Conservation (phyloP, 2,888 invertebrate genomes). For the Gonocerus acuteangulatus region DNA sequence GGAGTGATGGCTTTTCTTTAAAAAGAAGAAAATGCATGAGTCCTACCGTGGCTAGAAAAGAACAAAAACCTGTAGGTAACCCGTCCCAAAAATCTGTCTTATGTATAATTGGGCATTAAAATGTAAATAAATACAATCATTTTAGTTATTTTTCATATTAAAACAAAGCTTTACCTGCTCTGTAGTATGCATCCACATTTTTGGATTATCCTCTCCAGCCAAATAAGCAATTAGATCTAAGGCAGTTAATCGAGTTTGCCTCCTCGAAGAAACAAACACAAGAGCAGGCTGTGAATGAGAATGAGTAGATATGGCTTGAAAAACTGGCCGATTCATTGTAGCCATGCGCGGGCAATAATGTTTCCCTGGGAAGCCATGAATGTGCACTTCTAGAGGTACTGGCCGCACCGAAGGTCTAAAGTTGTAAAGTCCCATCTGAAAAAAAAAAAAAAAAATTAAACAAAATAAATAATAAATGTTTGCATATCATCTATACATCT, state of each 20-base stretch:
- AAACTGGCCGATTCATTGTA: conserved; percentile 97
- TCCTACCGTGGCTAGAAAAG: no score
- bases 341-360: conserved; percentile 99
- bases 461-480: not conserved
- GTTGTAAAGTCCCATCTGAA: conserved; percentile 83
- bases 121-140: no score
- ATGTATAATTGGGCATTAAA: no score
- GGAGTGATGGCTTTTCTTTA: no score
- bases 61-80: no score
- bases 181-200: conserved; percentile 85
- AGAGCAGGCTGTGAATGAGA: conserved; percentile 86
- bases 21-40: no score
- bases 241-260: conserved; percentile 94
- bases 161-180: conserved; percentile 51
- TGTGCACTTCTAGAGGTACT: conserved; percentile 87
- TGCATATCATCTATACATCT: no score
- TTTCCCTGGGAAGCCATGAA: conserved; percentile 91
- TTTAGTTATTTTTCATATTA: no score
- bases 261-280: conserved; percentile 84
- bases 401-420: conserved; percentile 96
- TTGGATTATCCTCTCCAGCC: conserved; percentile 84
- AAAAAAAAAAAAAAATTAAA: conserved; percentile 14
- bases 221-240: conserved; percentile 86
- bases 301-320: conserved; percentile 87
- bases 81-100: no score